Base-by-base conservation (phyloP, 23 tunicate genomes). In the Halocynthia aurantium region DNA sequence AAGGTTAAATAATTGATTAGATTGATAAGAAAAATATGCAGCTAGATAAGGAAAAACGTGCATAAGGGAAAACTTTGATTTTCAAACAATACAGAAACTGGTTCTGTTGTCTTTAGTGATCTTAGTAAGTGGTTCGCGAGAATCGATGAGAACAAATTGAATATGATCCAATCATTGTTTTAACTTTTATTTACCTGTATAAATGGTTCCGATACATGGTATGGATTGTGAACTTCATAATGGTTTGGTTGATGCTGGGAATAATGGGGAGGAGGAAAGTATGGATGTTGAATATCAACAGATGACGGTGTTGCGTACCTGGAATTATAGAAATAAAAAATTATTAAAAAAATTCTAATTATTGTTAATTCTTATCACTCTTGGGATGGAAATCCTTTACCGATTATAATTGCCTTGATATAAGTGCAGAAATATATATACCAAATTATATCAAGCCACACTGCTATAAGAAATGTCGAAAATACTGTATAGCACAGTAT, bases 151-250 rank as follows among this genome's bases (percentile, higher is more conserved):
- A 31, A 31, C 44, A 1, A 31, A 31, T 31, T 31, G 44, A 31
- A 31, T 31, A 1, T 4, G 4, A 31, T 31, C 44, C 44, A 31
- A 31, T 31, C 1, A 31, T 31, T 31, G 44, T 31, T 31, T 31
- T 31, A 31, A 31, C 44, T 31, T 18, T 73, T 50, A 78, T 72
- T 50, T 58, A 89, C 96, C 85, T 89, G 96, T 64, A 58, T 80
- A 75, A 84, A 89, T n/a, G 81, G 88, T 40, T 89, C 96, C 6
- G 91, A 54, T 57, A 75, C 91, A 56, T 87, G 93, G 61, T 84
- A 87, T 17, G 81, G 67, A 50, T 80, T 84, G 65, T 80, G 88
- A 61, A 89, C 76, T 17, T 89, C 96, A 51, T 84, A 80, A 66
- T 88, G 95, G 17, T 52, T 83, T 73, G 52, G 82, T 54, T 55